A percentile compares a stretch with the other conserved stretches of the same genome.
Evolutionary conservation across 1,140 invertebrate species (phyloP).

Genomic region (Coptotermes formosanus): DNA sequence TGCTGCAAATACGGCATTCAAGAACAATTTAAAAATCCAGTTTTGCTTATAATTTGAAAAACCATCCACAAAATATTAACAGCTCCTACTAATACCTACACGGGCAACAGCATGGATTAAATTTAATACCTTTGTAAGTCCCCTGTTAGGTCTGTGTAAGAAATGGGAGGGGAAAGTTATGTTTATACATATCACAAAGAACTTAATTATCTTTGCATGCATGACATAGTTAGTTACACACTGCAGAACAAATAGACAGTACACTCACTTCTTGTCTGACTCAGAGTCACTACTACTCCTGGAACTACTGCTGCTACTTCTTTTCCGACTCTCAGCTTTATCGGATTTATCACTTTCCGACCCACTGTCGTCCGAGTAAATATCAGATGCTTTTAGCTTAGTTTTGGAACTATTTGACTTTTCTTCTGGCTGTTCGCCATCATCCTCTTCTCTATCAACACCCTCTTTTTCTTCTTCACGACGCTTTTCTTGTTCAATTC

Average conservation of each 20-base stretch:
- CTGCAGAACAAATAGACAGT: not conserved
- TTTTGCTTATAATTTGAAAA: too few species aligned
- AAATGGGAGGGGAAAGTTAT: too few species aligned
- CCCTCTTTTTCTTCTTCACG: conserved; percentile 49
- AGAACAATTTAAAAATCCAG: too few species aligned
- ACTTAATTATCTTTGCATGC: too few species aligned
- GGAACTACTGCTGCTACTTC: conserved; percentile 40
- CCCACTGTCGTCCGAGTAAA: conserved; percentile 93
- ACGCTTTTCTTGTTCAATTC: conserved; percentile 54
- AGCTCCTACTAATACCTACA: too few species aligned
- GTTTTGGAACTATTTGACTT: conserved; percentile 49
- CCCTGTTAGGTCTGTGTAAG: too few species aligned
- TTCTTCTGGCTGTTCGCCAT: conserved; percentile 50
- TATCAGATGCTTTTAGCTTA: conserved; percentile 88
- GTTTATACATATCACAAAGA: too few species aligned
- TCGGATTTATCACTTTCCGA: conserved; percentile 60
- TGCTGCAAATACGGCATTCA: too few species aligned
- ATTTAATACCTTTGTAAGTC: too few species aligned
- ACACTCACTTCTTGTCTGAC: conserved; percentile 51
- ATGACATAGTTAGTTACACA: too few species aligned
- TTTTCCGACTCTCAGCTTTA: conserved; percentile 33
- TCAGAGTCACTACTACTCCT: conserved; percentile 51
- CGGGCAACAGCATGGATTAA: too few species aligned
- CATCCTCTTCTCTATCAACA: conserved; percentile 53
- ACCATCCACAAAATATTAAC: too few species aligned